phyloP scores from a whole-genome alignment of 2,797 vertebrate genomes.

The Darevskia mixta region DNA sequence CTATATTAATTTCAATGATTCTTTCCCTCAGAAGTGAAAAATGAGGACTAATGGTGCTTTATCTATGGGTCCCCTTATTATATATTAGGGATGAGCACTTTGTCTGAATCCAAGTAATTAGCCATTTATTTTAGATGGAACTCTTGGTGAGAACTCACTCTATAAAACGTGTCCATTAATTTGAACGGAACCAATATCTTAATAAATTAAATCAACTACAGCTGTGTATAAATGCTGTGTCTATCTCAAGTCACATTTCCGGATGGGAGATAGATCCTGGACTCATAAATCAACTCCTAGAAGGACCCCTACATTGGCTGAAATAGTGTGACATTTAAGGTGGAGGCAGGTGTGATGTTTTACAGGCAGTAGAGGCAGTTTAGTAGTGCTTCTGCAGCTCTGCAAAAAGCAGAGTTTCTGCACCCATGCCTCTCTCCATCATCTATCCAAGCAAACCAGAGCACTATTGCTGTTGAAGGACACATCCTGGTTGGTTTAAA shows the following conservation, averaged over 20 bases:
- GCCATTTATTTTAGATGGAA: background rate
- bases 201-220: background rate
- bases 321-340: background rate
- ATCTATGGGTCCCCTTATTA: background rate
- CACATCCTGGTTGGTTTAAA: too few relatives aligned
- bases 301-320: background rate
- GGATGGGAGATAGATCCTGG: background rate
- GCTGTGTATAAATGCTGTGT: background rate
- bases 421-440: too few relatives aligned
- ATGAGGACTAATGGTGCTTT: slow-evolving; percentile 28
- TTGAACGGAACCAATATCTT: background rate
- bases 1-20: slow-evolving; percentile 33
- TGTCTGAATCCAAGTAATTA: background rate
- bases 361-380: background rate
- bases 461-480: too few relatives aligned
- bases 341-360: background rate
- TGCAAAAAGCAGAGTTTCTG: background rate
- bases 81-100: background rate
- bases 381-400: background rate
- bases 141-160: background rate
- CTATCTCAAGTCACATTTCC: background rate
- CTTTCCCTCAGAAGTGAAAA: background rate
- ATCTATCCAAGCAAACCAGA: too few relatives aligned
- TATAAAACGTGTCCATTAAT: slow-evolving; percentile 2
- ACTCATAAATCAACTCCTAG: background rate